Conservation (phyloP, 2,888 invertebrate species). For the Pristionchus japonicus region DNA sequence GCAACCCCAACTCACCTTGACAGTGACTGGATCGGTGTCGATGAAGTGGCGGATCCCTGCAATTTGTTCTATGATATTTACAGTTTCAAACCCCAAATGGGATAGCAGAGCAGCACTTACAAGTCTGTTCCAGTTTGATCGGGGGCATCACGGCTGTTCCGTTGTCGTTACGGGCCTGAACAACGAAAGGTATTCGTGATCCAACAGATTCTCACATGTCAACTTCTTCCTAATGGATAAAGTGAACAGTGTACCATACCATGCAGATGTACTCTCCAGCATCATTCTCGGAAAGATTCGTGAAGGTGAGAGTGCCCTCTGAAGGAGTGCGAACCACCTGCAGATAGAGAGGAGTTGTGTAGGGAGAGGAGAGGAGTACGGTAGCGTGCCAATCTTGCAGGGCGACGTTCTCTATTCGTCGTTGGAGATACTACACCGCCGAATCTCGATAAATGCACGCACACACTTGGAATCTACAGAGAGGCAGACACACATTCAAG, state of each 20-base stretch:
- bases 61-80: neutral
- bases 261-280: slow-evolving; percentile 78
- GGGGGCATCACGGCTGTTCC: slow-evolving; percentile 80
- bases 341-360: neutral
- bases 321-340: slow-evolving; percentile 79
- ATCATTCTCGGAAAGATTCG: slow-evolving; percentile 65
- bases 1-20: slow-evolving; percentile 47
- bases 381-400: neutral
- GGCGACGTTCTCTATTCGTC: neutral
- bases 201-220: no score
- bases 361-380: neutral
- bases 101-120: slow-evolving; percentile 59
- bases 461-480: slow-evolving; percentile 30
- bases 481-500: slow-evolving; percentile 28
- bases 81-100: neutral
- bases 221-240: no score
- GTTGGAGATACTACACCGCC: neutral
- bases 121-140: slow-evolving; percentile 69
- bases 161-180: slow-evolving; percentile 89
- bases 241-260: no score
- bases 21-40: slow-evolving; percentile 62
- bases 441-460: slow-evolving; percentile 1
- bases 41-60: slow-evolving; percentile 68
- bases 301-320: slow-evolving; percentile 76
- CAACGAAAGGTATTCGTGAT: neutral